Evolutionary conservation across 2,113 vertebrate genomes (phyloP), one percentile per base, ranked within the genome.

Genomic region (Gymnorhina tibicen): DNA sequence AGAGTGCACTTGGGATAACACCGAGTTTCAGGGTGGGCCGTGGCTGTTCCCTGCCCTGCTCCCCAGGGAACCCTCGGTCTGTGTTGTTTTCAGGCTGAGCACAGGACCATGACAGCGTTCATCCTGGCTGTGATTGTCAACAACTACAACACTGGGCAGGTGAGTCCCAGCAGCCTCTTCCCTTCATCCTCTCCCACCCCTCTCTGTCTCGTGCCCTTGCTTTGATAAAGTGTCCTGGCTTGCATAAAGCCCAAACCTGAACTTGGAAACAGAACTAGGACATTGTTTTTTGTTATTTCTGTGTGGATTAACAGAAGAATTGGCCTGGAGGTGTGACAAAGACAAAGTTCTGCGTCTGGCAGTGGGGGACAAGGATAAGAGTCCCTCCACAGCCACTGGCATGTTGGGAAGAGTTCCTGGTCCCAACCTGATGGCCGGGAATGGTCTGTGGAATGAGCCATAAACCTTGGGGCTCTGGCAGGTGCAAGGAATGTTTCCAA

Each of bases 61-160:
- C 39, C 16, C 60, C 24, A n/a, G 85, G 19, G 94, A 21, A 76
- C 46, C 27, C 60, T 74, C n/a, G 35, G 8, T 42, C 46, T 96
- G 3, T 62, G 1, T 52, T 92, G 80, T 79, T 92, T 97, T 4
- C 97, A 99, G 99, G 99, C 99, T 11, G 99, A 99, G 69, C 99
- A 99, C 95, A 98, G 99, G 79, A 99, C 99, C 1, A 99, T 99
- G 99, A 99, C 99, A 0, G 99, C 99, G 6, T 99, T 99, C 97
- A 99, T 99, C 83, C 97, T 99, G 67, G 99, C 99, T 22, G 99
- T 99, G 35, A 99, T 99, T 4, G 99, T 99, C 74, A 99, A 99
- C 98, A 99, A 98, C 98, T 99, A 99, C 96, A 99, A 97, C 95
- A 99, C 99, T 0, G 99, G 99, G 6, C 99, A 99, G 98, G 99